Evolutionary conservation across 2,797 vertebrate genomes (phyloP), one percentile per base, ranked within the genome.

Genomic region (Vespertilio murinus): DNA sequence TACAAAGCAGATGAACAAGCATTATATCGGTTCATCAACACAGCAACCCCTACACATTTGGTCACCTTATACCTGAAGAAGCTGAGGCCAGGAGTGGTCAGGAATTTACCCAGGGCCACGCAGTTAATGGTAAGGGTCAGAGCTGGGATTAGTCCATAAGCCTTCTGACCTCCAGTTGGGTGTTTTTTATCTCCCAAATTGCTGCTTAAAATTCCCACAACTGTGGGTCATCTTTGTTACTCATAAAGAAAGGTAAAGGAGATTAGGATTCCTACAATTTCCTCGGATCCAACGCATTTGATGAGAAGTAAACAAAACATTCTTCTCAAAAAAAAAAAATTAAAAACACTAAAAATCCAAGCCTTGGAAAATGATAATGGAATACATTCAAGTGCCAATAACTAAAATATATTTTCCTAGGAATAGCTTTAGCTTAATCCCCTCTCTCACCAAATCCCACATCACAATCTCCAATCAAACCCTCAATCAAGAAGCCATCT

Each of bases 401-500:
- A 33, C 47, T 47, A 35, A 96, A 94, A 93, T 74, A 71, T 8
- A 56, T 91, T 96, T 93, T 78, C 64, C 86, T 67, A 84, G 20
- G 86, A 94, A 90, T 20, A 88, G 61, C 69, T 84, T 93, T 85
- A 91, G 64, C 74, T 18, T 78, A 49, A 82, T 88, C 30, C 35
- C 77, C 52, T 81, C 78, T 74, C 70, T 71, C 67, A 93, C 88
- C 75, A 94, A 77, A 94, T 67, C 40, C 45, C 82, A 77, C 23
- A 71, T 74, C 56, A 83, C 77, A 82, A 90, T 88, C 78, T 91
- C 84, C 49, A 93, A 95, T 93, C 78, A 93, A 93, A 93, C 56
- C 56, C 40, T 81, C 79, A 81, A 97, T 82, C 93, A 86, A 78
- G 94, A 74, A 92, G 70, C 75, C 91, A 95, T 85, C 87, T 94